phyloP scores from a whole-genome alignment of 2,888 invertebrate genomes.

The Tubulanus polymorphus region DNA sequence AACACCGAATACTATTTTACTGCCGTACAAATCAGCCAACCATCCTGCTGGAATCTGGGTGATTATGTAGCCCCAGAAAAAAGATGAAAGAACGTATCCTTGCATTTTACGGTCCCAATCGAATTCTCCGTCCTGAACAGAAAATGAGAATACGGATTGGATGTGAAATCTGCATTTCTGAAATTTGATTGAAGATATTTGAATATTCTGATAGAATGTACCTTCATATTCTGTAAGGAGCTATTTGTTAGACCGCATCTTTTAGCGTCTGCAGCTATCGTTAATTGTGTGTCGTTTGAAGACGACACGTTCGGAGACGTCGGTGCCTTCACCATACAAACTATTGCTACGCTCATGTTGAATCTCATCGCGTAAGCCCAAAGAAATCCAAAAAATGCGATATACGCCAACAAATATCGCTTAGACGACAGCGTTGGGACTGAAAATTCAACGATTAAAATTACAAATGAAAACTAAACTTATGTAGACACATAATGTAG shows the following conservation, averaged over 20 bases:
- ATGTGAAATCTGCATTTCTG: no score
- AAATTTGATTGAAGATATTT: no score
- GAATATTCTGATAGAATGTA: no score
- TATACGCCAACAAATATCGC: conserved; percentile 26
- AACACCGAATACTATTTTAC: conserved; percentile 18
- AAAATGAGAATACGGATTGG: no score
- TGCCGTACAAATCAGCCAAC: conserved; percentile 20
- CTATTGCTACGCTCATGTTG: conserved; percentile 10
- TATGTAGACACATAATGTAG: no score
- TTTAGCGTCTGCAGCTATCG: no score
- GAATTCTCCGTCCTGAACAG: conserved; percentile 6
- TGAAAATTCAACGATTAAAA: no score
- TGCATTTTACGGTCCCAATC: background rate
- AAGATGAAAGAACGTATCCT: background rate
- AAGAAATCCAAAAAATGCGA: conserved; percentile 26
- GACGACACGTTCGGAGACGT: no score
- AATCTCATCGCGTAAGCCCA: conserved; percentile 20
- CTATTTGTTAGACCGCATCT: no score
- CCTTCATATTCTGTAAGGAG: no score
- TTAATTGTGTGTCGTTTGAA: no score
- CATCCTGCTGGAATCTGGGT: conserved; percentile 18
- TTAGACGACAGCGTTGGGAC: conserved; percentile 21
- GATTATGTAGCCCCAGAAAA: conserved; percentile 4
- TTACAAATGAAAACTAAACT: no score
- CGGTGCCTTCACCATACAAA: conserved; percentile 9